Base-by-base conservation (phyloP, 2,113 vertebrate genomes). In the Motacilla tschutschensis region DNA sequence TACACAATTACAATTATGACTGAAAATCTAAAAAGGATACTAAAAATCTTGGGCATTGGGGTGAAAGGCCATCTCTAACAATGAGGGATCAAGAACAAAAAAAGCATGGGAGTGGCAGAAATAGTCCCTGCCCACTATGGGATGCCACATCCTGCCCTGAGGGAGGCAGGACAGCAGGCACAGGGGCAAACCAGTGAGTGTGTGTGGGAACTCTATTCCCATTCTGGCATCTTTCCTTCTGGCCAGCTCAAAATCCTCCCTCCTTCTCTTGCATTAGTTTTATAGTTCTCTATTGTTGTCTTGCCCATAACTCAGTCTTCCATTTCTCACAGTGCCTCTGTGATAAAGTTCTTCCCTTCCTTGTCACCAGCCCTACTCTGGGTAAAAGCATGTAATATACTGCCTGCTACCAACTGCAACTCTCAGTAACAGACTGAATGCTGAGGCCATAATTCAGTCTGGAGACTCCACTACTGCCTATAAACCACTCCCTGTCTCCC, bases 401-500 rank as follows among this genome's bases (percentile, higher is more conserved):
- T 88, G 86, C 60, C 67, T 82, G 29, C 83, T 73, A 79, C 44
- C 7, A 79, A 54, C 71, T 33, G 81, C 87, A 90, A 25, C 82
- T 84, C 71, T 53, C 17, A 0, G 55, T 77, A 89, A 73, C 79
- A 3, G 82, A 82, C 83, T 84, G 74, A 82, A 88, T 47, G 36
- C 63, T 48, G 75, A 53, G 47, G 48, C 86, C 5, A 2, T 93
- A 94, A 94, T 63, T 95, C 90, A 93, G 90, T 76, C 83, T n/a
- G 6, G 40, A 92, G 71, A 64, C 81, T 95, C 83, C 91, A 70
- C 86, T 82, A 44, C 67, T 76, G 81, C 64, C 81, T 86, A 85
- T 93, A 94, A 94, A 95, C 92, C 77, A 94, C 78, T 44, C 5
- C 29, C 83, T 82, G 80, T 84, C 93, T 95, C 71, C 81, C 60